phyloP scores from a whole-genome alignment of 2,888 invertebrate genomes.

The Tromatobia lineatoria region DNA sequence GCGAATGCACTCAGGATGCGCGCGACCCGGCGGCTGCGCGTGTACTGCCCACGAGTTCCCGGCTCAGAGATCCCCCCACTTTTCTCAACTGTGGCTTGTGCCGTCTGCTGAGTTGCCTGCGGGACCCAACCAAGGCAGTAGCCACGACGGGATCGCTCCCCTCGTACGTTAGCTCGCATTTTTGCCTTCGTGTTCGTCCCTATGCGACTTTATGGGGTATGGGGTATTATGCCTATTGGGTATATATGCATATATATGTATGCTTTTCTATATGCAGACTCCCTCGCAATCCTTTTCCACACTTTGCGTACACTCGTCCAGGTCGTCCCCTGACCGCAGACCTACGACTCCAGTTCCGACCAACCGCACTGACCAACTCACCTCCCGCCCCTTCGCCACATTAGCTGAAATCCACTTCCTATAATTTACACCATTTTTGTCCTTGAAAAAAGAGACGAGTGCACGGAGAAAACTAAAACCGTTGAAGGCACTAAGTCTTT shows the following conservation, averaged over 20 bases:
- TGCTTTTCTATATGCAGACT: conserved; percentile 25
- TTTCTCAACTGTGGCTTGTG: background rate
- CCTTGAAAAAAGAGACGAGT: background rate
- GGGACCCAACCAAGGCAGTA: conserved; percentile 12
- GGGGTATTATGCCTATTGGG: background rate
- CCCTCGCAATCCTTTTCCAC: conserved; percentile 9
- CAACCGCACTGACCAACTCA: conserved; percentile 36
- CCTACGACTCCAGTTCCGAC: background rate
- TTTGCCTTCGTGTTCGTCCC: conserved; percentile 14
- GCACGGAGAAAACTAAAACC: too few species aligned
- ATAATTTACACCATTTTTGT: background rate
- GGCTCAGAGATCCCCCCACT: conserved; percentile 56
- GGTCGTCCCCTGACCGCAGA: conserved; percentile 3
- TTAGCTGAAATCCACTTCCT: conserved; percentile 1
- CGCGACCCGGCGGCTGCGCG: conserved; percentile 83
- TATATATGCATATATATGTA: conserved; percentile 16
- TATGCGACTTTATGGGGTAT: conserved; percentile 13
- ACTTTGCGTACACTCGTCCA: background rate
- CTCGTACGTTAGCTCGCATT: conserved; percentile 13
- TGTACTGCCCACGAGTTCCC: conserved; percentile 78
- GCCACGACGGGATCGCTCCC: conserved; percentile 32
- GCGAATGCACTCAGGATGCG: conserved; percentile 76
- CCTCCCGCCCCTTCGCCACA: conserved; percentile 1
- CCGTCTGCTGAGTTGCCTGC: conserved; percentile 41
- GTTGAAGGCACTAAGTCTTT: too few species aligned